These are phyloP conservation scores for Hyalella azteca DNA, from an alignment of 2,888 invertebrate genomes.

Conservation along the genomic window DNA sequence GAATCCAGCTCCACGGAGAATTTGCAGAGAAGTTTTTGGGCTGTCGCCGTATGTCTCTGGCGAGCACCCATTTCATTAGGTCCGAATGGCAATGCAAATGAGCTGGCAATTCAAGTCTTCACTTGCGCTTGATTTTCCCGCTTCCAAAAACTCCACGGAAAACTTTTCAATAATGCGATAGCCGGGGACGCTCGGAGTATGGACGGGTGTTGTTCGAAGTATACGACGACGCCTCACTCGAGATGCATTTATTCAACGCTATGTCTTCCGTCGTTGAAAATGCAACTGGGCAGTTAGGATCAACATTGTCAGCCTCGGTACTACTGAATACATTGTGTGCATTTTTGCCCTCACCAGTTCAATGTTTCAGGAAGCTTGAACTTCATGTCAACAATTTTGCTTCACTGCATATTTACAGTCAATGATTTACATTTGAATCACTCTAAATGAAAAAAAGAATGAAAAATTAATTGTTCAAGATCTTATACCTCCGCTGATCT, in stretches of 20 bases:
- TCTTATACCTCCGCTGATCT: too few relatives aligned
- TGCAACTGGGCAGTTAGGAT: too few relatives aligned
- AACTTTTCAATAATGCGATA: conserved; percentile 37
- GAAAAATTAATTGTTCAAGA: too few relatives aligned
- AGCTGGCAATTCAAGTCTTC: conserved; percentile 36
- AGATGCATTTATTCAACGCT: conserved; percentile 16
- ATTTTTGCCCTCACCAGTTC: too few relatives aligned
- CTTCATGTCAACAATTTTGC: too few relatives aligned
- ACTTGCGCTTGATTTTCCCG: conserved; percentile 30
- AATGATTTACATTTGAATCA: too few relatives aligned
- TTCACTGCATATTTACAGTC: too few relatives aligned
- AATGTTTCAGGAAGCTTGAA: too few relatives aligned
- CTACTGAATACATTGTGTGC: too few relatives aligned
- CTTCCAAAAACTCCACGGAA: conserved; percentile 17
- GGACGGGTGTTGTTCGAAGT: conserved; percentile 26
- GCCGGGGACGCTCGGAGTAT: conserved; percentile 8
- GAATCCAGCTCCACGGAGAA: neutral
- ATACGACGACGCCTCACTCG: neutral
- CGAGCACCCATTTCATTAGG: conserved; percentile 33
- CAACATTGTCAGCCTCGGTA: too few relatives aligned
- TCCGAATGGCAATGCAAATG: conserved; percentile 35
- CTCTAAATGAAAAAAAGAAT: too few relatives aligned
- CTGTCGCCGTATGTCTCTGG: conserved; percentile 26
- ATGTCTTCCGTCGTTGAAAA: too few relatives aligned
- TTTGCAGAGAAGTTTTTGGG: conserved; percentile 7